Evolutionary conservation across 2,888 invertebrate species (phyloP).

Genomic region (Archips crataeganus): DNA sequence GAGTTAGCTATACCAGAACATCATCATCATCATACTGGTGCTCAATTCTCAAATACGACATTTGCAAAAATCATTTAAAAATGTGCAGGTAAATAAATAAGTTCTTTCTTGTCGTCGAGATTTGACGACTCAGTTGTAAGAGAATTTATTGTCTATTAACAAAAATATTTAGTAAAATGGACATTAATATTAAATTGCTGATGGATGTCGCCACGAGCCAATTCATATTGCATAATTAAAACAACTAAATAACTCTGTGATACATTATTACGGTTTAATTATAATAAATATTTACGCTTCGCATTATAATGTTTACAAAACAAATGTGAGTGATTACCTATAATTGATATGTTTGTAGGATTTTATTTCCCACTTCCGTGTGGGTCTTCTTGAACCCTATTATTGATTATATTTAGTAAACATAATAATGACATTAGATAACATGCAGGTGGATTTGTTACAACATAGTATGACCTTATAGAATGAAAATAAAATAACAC

Average conservation of each 20-base stretch:
- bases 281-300: constrained; percentile 74
- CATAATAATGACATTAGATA: constrained; percentile 49
- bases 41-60: no score
- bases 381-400: constrained; percentile 47
- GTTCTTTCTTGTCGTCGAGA: no score
- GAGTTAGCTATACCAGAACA: no score
- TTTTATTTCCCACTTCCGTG: constrained; percentile 64
- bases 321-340: constrained; percentile 64
- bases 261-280: constrained; percentile 67
- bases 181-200: background rate
- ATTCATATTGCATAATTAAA: constrained; percentile 18
- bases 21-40: no score
- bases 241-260: constrained; percentile 48
- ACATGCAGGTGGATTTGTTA: constrained; percentile 33
- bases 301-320: constrained; percentile 73
- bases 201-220: background rate
- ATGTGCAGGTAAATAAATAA: no score
- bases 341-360: constrained; percentile 58
- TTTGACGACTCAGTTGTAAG: no score
- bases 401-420: constrained; percentile 48
- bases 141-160: no score
- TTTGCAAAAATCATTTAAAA: no score
- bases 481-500: background rate
- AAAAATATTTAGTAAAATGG: background rate
- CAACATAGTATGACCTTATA: constrained; percentile 1